phyloP scores from a whole-genome alignment of 2,113 vertebrate species.

The Manacus vitellinus region DNA sequence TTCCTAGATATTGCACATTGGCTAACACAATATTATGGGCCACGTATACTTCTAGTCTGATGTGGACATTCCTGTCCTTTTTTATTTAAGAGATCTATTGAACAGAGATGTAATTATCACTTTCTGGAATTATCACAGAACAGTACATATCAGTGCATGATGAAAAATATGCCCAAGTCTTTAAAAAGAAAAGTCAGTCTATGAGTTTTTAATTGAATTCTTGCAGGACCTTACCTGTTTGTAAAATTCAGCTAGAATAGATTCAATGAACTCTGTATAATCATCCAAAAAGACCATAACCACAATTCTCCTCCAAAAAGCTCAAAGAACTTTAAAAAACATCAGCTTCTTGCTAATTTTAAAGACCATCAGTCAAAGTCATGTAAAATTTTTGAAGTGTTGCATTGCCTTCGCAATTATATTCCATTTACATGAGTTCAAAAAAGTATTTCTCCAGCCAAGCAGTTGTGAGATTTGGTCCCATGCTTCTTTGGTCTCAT shows the following conservation, averaged over 20 bases:
- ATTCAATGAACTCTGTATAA: background rate
- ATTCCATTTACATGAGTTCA: background rate
- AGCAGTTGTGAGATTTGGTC: background rate
- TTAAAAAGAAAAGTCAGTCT: background rate
- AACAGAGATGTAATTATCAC: background rate
- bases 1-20: background rate
- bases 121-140: background rate
- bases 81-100: background rate
- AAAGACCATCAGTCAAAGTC: background rate
- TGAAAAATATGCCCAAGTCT: background rate
- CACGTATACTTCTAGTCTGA: background rate
- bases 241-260: background rate
- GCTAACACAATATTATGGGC: background rate
- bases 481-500: background rate
- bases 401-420: background rate
- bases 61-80: background rate
- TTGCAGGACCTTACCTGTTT: background rate
- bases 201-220: background rate
- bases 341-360: background rate
- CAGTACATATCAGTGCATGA: background rate
- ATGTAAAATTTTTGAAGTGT: background rate
- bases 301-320: background rate
- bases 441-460: background rate
- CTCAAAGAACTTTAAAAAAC: background rate
- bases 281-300: background rate